Evolutionary conservation across 35 echinoderm and acorn worm genomes (phyloP), one percentile per base, ranked within the genome.

Genomic region (Anneissia japonica): DNA sequence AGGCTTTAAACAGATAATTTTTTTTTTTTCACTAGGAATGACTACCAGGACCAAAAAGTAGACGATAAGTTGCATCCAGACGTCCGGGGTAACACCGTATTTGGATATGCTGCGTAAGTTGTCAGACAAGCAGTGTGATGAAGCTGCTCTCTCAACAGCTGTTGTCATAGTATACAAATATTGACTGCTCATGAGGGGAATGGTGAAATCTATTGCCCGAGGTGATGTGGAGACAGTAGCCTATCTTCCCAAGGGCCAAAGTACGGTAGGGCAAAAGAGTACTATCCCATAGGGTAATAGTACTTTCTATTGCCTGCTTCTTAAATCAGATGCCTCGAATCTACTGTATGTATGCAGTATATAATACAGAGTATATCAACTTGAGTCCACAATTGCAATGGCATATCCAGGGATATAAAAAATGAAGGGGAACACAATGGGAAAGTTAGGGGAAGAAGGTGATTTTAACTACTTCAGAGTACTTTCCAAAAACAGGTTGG

Each of bases 71-170:
- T 79, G 30, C 13, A 26, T 7, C 86, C 91, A 13, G 0, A 89
- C 26, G 91, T 89, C 31, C 84, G 37, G 46, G 91, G 91, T 21
- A 93, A 93, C 77, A 93, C 91, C 23, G 91, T 93, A 1, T 93
- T 89, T 89, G 91, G 91, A 43, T 93, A 93, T 81, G 86, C 91
- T 79, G 81, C 91, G 91, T 93, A 89, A 93, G 91, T 93, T 36
- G 32, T 1, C 4, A 83, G 31, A 26, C 12, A 26, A 21, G 16
- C 19, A 26, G 32, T 13, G 14, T 26, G 12, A 14, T 11, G 11
- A 78, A 21, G 12, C 14, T 78, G 12, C 14, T 26, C 14, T 78
- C 12, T 19, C 12, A 14, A 13, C 32, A 11, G 16, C 32, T 31
- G 14, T 78, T 78, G 12, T 78, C 10, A 10, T 21, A 21, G 32